Evolutionary conservation across 2,797 vertebrate genomes (phyloP), one percentile per base, ranked within the genome.

Genomic region (Centroberyx gerrardi): DNA sequence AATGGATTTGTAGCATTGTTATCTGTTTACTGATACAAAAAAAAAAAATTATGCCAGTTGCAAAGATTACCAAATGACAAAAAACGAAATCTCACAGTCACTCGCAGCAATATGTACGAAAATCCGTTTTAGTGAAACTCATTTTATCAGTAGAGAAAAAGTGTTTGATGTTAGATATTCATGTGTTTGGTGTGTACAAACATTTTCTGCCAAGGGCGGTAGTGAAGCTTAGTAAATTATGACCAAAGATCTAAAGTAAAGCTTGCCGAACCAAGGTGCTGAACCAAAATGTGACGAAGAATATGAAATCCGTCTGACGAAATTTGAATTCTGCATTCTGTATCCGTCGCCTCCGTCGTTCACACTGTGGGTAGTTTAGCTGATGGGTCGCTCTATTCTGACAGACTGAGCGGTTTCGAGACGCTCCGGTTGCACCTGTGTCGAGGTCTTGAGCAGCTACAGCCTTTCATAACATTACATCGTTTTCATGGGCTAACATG

Each of bases 161-260:
- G 10, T 33, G 54, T 29, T n/a, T n/a, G 48, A 51, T 33, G 17
- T 51, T 4, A 33, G 7, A 31, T 60, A 44, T 44, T 72, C 46
- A 4, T 13, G 54, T 55, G 53, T 60, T 22, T 22, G 27, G 44
- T 68, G 42, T 73, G 60, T 68, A 42, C 31, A 48, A 33, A 64
- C 13, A 14, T 62, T 70, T 27, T 27, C 76, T 62, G 59, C 80
- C 56, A 75, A 61, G 83, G 55, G 61, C 68, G 27, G 44, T 76
- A 74, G 76, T 86, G 72, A 78, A 91, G 78, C 85, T 92, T 90
- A 92, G 86, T 92, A 88, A 87, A 80, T 58, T 38, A 15, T 38
- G 78, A 91, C 92, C 92, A 94, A 94, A 93, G 92, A 92, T 79
- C 55, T 68, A 74, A 66, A 80, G 74, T 8, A 12, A 68, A 80